Percentiles rank a stretch among this genome's conserved stretches.
Conservation (phyloP, 2,113 vertebrate species). For the Eptesicus fuscus region DNA sequence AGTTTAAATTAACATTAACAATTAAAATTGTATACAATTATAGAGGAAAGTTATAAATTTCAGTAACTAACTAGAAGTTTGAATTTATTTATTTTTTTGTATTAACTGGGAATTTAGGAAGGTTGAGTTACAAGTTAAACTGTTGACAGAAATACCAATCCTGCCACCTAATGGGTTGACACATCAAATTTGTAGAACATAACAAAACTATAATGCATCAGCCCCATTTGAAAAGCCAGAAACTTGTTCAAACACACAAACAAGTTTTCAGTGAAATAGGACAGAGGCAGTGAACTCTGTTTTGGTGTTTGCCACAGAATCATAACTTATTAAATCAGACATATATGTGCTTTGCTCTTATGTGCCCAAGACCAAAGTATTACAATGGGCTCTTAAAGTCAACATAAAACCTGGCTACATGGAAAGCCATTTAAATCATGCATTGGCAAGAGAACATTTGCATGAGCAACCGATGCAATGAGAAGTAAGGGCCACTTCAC, state of each 20-base stretch:
- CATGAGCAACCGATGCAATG: accelerated
- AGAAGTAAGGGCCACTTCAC: neutral
- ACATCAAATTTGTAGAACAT: neutral
- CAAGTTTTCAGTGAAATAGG: neutral
- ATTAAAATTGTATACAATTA: neutral
- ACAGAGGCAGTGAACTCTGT: neutral
- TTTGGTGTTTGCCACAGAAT: neutral
- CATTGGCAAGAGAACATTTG: accelerated
- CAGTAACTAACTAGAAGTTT: neutral
- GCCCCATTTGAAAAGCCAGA: neutral
- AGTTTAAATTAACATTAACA: neutral
- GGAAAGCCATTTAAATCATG: neutral
- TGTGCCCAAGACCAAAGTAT: neutral
- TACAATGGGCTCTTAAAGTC: neutral
- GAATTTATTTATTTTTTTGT: too few species aligned
- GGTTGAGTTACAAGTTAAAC: neutral
- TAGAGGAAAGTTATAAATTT: neutral
- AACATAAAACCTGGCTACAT: neutral
- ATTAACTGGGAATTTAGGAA: neutral
- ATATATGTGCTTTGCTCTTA: neutral
- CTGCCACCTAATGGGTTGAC: neutral
- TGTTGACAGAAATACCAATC: neutral
- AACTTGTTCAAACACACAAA: neutral
- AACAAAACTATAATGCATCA: neutral
- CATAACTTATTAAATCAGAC: neutral